Evolutionary conservation across 2,888 invertebrate genomes (phyloP).

Genomic region (Agrotis segetum): DNA sequence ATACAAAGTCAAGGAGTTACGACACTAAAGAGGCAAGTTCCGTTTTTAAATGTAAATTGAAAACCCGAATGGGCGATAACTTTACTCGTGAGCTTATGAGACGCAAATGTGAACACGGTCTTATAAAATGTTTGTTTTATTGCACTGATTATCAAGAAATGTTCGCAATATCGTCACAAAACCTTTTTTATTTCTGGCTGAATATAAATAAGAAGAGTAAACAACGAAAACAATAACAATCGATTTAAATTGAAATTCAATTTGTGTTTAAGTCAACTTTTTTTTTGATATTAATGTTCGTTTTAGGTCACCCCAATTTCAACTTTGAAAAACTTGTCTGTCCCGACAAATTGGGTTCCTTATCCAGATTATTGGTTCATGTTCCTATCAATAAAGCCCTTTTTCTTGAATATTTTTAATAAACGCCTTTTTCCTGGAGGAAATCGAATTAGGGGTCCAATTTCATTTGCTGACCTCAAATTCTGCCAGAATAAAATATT

Average conservation of each 20-base stretch:
- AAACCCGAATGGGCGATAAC: constrained; percentile 45
- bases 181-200: constrained; percentile 26
- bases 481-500: not conserved
- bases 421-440: constrained; percentile 19
- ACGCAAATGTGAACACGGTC: constrained; percentile 45
- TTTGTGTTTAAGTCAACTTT: constrained; percentile 9
- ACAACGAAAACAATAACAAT: constrained; percentile 12
- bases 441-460: constrained; percentile 40
- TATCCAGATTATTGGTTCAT: constrained; percentile 24
- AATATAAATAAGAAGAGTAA: not conserved
- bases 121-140: constrained; percentile 58
- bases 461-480: constrained; percentile 9
- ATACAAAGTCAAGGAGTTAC: constrained; percentile 45
- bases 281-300: constrained; percentile 17
- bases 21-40: constrained; percentile 42
- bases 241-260: not conserved
- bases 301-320: constrained; percentile 30
- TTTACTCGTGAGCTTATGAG: constrained; percentile 36
- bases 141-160: constrained; percentile 42
- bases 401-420: constrained; percentile 33
- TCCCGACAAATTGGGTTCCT: constrained; percentile 40
- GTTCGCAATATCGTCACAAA: constrained; percentile 16
- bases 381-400: constrained; percentile 7
- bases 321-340: constrained; percentile 21
- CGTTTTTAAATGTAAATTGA: constrained; percentile 65